phyloP scores from a whole-genome alignment of 2,888 invertebrate species.

The Dolichopus griseipennis region DNA sequence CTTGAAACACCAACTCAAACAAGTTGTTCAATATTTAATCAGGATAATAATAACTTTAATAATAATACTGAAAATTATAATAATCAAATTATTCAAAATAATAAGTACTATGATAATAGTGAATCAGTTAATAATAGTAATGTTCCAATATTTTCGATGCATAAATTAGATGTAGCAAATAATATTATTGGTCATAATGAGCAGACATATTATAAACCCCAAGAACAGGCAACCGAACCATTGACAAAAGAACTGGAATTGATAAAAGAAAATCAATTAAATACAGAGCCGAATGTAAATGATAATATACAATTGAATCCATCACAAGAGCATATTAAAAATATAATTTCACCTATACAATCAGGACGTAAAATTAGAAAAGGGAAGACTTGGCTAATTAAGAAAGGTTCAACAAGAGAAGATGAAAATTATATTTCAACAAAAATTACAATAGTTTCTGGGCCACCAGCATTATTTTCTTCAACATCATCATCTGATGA shows the following conservation, averaged over 20 bases:
- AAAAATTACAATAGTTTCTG: not conserved
- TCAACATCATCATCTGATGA: not conserved
- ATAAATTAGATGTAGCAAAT: not conserved
- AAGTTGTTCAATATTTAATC: not conserved
- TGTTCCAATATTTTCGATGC: not conserved
- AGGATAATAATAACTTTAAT: too few species aligned
- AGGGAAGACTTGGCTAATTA: not conserved
- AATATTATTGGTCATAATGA: not conserved
- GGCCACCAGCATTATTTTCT: not conserved
- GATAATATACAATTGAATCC: too few species aligned
- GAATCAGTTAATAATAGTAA: not conserved
- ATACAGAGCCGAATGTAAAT: too few species aligned
- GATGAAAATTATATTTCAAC: not conserved
- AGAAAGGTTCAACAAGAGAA: not conserved
- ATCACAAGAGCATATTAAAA: too few species aligned
- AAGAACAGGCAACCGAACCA: too few species aligned
- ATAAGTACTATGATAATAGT: not conserved
- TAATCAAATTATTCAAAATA: not conserved
- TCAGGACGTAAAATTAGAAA: too few species aligned
- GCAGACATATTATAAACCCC: too few species aligned
- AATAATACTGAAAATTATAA: not conserved
- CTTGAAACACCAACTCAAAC: not conserved
- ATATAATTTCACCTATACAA: too few species aligned
- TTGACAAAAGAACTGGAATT: not conserved
- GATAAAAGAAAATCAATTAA: too few species aligned